Conservation (phyloP, 2,797 vertebrate genomes). For the Erpetoichthys calabaricus region DNA sequence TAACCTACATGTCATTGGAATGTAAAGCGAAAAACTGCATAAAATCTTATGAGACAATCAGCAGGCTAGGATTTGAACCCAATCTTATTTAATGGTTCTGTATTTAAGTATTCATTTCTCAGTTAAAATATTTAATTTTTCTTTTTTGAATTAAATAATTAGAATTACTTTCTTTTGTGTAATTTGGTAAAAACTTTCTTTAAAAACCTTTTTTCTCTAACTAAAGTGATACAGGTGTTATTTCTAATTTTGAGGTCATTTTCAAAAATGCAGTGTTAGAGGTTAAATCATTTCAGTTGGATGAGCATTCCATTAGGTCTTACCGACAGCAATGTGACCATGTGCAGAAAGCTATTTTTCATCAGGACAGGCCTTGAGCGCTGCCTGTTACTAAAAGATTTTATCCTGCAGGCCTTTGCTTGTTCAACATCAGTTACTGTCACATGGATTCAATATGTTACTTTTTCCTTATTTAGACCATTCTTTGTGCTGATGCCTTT, state of each 20-base stretch:
- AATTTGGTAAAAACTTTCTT: no score
- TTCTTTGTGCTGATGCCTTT: background rate
- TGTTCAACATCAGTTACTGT: constrained; percentile 6
- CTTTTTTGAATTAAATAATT: no score
- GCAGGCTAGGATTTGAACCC: no score
- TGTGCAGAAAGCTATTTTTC: constrained; percentile 9
- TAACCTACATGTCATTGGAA: no score
- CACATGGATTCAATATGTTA: background rate
- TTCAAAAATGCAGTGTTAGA: constrained; percentile 5
- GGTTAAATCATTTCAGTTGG: constrained; percentile 13
- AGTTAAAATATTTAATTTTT: no score
- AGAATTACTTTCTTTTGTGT: no score
- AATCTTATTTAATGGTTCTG: background rate
- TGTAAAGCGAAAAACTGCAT: no score
- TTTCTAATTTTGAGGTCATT: constrained; percentile 7
- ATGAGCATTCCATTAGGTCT: constrained; percentile 12
- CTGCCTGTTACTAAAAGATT: constrained; percentile 10
- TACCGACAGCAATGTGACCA: constrained; percentile 12
- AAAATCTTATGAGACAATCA: no score
- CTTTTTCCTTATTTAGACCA: constrained; percentile 4
- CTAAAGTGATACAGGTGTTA: background rate
- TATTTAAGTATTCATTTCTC: background rate
- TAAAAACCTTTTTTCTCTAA: background rate
- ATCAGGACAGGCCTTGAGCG: constrained; percentile 12
- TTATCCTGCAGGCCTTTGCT: constrained; percentile 4